phyloP scores from a whole-genome alignment of 1,140 invertebrate genomes.

The Glossosoma conforme region DNA sequence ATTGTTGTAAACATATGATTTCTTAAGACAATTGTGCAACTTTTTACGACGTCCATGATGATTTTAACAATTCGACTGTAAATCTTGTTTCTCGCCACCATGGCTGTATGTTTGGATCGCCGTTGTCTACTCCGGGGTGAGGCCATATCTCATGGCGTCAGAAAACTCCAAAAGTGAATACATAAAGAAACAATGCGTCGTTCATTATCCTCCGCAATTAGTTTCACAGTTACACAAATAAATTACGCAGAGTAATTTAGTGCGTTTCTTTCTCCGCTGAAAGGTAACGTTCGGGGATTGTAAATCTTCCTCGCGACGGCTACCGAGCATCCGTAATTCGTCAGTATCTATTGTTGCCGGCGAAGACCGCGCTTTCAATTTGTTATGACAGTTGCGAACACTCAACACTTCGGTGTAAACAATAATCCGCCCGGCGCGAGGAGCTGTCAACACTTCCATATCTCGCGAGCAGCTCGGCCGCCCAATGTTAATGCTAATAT shows the following conservation, averaged over 20 bases:
- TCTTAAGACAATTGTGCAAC: too few relatives aligned
- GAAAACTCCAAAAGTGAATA: too few relatives aligned
- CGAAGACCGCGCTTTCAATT: neutral
- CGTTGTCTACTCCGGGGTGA: too few relatives aligned
- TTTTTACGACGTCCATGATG: too few relatives aligned
- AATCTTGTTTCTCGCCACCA: too few relatives aligned
- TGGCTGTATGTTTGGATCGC: too few relatives aligned
- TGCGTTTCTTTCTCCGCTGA: conserved; percentile 14
- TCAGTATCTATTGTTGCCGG: conserved; percentile 15
- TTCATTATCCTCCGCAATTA: conserved; percentile 21
- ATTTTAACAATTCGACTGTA: too few relatives aligned
- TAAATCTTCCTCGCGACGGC: conserved; percentile 16
- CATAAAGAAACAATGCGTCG: conserved; percentile 9
- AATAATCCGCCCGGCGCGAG: neutral
- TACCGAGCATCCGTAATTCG: conserved; percentile 8
- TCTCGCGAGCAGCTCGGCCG: neutral
- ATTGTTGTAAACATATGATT: too few relatives aligned
- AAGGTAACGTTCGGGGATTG: conserved; percentile 14
- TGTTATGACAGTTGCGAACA: conserved; percentile 23
- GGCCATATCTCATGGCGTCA: too few relatives aligned
- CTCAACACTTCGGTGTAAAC: conserved; percentile 5
- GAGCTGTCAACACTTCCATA: neutral
- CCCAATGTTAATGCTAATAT: neutral
- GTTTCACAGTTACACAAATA: conserved; percentile 19
- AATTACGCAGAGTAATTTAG: conserved; percentile 16